Percentiles rank a stretch among this genome's conserved stretches.
These are phyloP conservation scores for Enteromius mattozi DNA, from an alignment of 2,797 vertebrate genomes.

Conservation along the genomic window DNA sequence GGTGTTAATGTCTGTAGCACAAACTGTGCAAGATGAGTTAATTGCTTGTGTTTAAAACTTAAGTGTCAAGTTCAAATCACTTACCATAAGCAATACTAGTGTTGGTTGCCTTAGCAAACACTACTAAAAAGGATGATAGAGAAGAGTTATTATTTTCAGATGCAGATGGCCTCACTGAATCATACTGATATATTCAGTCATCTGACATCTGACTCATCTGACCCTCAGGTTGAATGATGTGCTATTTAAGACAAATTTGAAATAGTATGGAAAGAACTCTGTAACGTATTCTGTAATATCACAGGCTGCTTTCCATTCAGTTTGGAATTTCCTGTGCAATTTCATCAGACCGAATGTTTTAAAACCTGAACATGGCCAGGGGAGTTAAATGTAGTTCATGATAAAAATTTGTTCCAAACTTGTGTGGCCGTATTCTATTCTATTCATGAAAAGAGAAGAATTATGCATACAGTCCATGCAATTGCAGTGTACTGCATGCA, in stretches of 20 bases:
- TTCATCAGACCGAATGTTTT: not conserved
- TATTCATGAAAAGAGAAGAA: not conserved
- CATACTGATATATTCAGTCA: not conserved
- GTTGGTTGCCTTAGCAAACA: not conserved
- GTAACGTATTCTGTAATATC: not conserved
- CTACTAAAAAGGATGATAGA: not conserved
- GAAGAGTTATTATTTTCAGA: slow-evolving; percentile 6
- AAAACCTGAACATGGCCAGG: not conserved
- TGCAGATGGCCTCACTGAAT: not conserved
- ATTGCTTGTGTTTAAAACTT: slow-evolving; percentile 1
- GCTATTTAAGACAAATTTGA: not conserved
- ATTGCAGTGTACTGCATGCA: not conserved
- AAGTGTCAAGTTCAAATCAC: not conserved
- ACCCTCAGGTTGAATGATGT: not conserved
- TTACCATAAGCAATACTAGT: not conserved
- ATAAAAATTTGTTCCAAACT: not conserved
- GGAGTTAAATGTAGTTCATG: not conserved
- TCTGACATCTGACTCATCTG: slow-evolving; percentile 21
- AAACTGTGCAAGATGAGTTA: not conserved
- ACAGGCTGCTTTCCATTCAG: not conserved
- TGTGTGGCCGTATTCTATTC: not conserved
- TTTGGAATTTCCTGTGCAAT: not conserved
- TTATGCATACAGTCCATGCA: not conserved
- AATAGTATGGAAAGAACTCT: not conserved
- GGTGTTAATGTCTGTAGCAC: not conserved